A percentile compares a stretch with the other conserved stretches of the same genome.
Evolutionary conservation across 2,888 invertebrate genomes (phyloP).

Genomic region (Drosophila histrio): DNA sequence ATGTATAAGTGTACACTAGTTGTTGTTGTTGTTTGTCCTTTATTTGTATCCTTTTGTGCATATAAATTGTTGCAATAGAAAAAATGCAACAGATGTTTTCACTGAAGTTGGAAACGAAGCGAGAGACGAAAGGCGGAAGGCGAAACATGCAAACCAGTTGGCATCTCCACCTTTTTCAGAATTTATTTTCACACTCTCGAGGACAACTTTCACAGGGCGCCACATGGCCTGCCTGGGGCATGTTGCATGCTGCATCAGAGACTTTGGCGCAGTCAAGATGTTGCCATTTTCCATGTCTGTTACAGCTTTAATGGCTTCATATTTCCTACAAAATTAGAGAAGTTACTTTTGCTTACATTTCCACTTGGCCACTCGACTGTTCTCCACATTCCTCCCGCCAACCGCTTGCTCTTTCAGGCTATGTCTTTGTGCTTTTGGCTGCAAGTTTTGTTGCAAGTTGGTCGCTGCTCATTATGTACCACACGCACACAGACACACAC

Average conservation of each 20-base stretch:
- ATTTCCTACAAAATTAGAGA: conserved; percentile 82
- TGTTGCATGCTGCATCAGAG: conserved; percentile 27
- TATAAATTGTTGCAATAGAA: conserved; percentile 64
- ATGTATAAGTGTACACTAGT: conserved; percentile 24
- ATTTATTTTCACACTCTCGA: conserved; percentile 82
- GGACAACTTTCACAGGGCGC: conserved; percentile 66
- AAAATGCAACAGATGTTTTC: conserved; percentile 74
- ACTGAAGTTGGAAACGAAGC: conserved; percentile 25
- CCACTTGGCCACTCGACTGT: conserved; percentile 43
- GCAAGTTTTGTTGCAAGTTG: conserved; percentile 69
- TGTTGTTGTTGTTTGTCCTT: conserved; percentile 14
- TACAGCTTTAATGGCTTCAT: conserved; percentile 82
- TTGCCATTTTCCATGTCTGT: conserved; percentile 68
- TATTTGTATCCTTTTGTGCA: conserved; percentile 40
- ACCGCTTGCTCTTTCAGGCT: conserved; percentile 1
- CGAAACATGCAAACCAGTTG: conserved; percentile 68
- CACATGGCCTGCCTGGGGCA: conserved; percentile 56
- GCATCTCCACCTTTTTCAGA: conserved; percentile 62
- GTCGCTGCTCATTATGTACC: conserved; percentile 75
- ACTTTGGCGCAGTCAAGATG: conserved; percentile 77
- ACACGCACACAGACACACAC: conserved; percentile 35
- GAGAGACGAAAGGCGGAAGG: background rate
- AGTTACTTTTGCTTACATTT: conserved; percentile 73
- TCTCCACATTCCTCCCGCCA: background rate
- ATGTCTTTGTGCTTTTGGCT: conserved; percentile 50